Percentiles rank a stretch among this genome's conserved stretches.
These are phyloP conservation scores for Iguana delicatissima DNA, from an alignment of 2,797 vertebrate species.

Conservation along the genomic window DNA sequence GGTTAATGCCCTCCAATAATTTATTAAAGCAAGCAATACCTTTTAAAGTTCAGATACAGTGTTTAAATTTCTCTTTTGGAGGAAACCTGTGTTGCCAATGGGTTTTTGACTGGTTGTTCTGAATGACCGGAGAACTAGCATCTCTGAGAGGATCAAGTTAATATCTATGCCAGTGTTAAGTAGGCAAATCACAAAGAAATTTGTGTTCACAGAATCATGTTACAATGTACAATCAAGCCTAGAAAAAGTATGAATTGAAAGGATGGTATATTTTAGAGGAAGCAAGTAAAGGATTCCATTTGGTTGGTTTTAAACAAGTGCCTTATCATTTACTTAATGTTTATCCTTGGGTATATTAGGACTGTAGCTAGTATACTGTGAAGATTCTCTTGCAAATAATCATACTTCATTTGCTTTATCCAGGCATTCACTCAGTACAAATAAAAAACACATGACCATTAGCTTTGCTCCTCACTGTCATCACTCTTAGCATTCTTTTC, in stretches of 20 bases:
- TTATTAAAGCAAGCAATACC: conserved; percentile 2
- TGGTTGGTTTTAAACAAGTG: neutral
- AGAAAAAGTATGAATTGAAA: neutral
- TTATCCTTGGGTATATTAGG: neutral
- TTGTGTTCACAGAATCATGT: neutral
- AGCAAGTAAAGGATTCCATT: neutral
- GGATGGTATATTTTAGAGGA: neutral
- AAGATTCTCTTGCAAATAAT: neutral
- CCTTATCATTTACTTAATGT: neutral
- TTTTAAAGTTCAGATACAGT: conserved; percentile 23
- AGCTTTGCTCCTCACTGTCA: too few relatives aligned
- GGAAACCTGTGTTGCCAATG: too few relatives aligned
- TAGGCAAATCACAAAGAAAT: neutral
- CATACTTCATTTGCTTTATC: neutral
- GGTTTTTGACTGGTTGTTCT: neutral
- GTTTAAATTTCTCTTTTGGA: conserved; percentile 19
- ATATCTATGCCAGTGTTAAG: too few relatives aligned
- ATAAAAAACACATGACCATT: too few relatives aligned
- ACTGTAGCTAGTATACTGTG: neutral
- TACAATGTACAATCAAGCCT: neutral
- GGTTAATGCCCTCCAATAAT: conserved; percentile 3
- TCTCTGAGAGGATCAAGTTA: neutral
- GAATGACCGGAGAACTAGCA: neutral
- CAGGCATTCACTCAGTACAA: neutral
- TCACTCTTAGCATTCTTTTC: neutral